Percentiles rank a stretch among this genome's conserved stretches.
Conservation (phyloP, 2,113 vertebrate species). For the Oncorhynchus keta region DNA sequence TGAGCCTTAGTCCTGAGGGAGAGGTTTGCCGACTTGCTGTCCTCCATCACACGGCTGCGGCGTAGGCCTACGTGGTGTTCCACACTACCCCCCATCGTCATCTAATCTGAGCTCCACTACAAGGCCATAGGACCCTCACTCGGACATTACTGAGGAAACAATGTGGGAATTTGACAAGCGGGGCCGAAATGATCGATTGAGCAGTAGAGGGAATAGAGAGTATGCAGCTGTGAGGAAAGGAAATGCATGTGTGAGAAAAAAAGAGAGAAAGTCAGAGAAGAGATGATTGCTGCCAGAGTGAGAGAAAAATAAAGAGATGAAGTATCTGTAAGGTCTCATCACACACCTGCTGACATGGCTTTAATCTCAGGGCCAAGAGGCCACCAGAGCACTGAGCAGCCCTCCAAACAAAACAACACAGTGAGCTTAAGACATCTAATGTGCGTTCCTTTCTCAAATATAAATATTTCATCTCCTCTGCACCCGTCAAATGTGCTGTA, state of each 20-base stretch:
- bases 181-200: conserved; percentile 34
- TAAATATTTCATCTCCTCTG: conserved; percentile 2
- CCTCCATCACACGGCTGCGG: not conserved
- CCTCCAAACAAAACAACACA: conserved; percentile 12
- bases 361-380: conserved; percentile 63
- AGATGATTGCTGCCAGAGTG: not conserved
- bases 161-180: not conserved
- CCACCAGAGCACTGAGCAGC: not conserved
- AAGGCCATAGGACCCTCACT: not conserved
- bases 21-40: not conserved
- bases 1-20: not conserved
- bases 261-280: not conserved
- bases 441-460: not conserved
- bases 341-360: conserved; percentile 69
- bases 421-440: not conserved
- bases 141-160: conserved; percentile 19
- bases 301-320: conserved; percentile 24
- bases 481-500: not conserved
- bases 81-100: not conserved
- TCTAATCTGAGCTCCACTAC: conserved; percentile 8
- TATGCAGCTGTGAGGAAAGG: conserved; percentile 15
- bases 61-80: not conserved
- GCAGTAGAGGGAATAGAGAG: not conserved
- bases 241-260: not conserved
- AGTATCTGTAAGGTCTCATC: conserved; percentile 71